phyloP scores from a whole-genome alignment of 2,888 invertebrate genomes.

The Ceriagrion tenellum region DNA sequence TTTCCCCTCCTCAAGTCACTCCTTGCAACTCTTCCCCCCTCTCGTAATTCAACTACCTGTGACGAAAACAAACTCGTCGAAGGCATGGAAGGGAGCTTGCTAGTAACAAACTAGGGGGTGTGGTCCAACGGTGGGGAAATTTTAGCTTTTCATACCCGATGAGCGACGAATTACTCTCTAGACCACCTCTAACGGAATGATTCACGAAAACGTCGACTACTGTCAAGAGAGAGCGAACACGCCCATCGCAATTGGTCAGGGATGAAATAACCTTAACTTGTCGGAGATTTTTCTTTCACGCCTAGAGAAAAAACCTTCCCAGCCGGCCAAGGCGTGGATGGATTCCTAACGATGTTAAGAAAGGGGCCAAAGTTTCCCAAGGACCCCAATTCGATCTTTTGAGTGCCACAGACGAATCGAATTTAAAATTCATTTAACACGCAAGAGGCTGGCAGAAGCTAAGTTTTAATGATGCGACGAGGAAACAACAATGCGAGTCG shows the following conservation, averaged over 20 bases:
- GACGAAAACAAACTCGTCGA: conserved; percentile 29
- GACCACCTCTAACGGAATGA: not conserved
- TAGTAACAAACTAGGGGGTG: not conserved
- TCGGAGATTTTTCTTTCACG: not conserved
- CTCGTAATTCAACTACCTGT: conserved; percentile 6
- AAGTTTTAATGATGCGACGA: too few relatives aligned
- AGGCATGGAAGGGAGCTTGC: not conserved
- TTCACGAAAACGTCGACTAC: not conserved
- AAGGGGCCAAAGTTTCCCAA: not conserved
- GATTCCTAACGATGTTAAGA: not conserved
- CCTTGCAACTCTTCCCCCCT: not conserved
- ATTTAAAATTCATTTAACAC: not conserved
- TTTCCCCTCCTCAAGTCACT: not conserved
- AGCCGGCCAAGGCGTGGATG: not conserved
- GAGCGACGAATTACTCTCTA: too few relatives aligned
- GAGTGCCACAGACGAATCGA: not conserved
- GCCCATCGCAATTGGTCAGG: not conserved
- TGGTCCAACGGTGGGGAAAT: not conserved
- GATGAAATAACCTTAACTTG: not conserved
- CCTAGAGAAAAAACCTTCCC: not conserved
- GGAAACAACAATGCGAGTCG: too few relatives aligned
- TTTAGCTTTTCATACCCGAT: not conserved
- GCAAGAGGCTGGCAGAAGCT: too few relatives aligned
- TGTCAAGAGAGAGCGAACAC: not conserved
- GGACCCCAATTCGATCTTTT: not conserved